Evolutionary conservation across 2,888 invertebrate genomes (phyloP).

Genomic region (Operophtera brumata): DNA sequence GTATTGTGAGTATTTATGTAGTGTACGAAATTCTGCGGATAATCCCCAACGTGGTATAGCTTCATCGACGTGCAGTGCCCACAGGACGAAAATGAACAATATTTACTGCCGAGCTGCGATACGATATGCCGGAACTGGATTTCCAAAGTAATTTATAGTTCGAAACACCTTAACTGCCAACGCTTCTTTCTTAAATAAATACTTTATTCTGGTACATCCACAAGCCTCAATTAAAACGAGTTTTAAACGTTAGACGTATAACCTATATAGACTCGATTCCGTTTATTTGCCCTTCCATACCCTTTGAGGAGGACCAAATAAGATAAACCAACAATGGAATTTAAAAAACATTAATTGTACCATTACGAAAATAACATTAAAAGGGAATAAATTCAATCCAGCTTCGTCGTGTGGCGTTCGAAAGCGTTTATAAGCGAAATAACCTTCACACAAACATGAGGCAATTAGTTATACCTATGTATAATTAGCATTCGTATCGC

Average conservation of each 20-base stretch:
- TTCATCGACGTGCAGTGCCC: constrained; percentile 64
- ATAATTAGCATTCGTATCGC: constrained; percentile 77
- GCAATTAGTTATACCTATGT: constrained; percentile 69
- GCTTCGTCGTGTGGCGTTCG: constrained; percentile 39
- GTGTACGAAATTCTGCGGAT: constrained; percentile 23
- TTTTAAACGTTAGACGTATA: constrained; percentile 3
- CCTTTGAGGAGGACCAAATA: constrained; percentile 14
- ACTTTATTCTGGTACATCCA: not conserved
- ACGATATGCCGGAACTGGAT: constrained; percentile 64
- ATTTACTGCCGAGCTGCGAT: constrained; percentile 68
- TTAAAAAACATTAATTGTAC: constrained; percentile 43
- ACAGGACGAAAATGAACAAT: constrained; percentile 72
- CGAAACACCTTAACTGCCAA: constrained; percentile 56
- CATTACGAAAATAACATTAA: constrained; percentile 37
- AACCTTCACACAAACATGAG: constrained; percentile 65
- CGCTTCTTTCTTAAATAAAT: constrained; percentile 31
- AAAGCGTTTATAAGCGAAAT: constrained; percentile 52
- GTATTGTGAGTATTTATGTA: constrained; percentile 27
- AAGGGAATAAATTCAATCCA: constrained; percentile 45
- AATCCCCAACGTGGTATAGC: constrained; percentile 48
- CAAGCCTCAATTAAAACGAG: not conserved
- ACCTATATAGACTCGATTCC: constrained; percentile 13
- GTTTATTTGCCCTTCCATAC: constrained; percentile 16
- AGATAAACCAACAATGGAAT: constrained; percentile 32
- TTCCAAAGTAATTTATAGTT: constrained; percentile 74